Conservation (phyloP, 2,113 vertebrate species). For the Emydocephalus ijimae region DNA sequence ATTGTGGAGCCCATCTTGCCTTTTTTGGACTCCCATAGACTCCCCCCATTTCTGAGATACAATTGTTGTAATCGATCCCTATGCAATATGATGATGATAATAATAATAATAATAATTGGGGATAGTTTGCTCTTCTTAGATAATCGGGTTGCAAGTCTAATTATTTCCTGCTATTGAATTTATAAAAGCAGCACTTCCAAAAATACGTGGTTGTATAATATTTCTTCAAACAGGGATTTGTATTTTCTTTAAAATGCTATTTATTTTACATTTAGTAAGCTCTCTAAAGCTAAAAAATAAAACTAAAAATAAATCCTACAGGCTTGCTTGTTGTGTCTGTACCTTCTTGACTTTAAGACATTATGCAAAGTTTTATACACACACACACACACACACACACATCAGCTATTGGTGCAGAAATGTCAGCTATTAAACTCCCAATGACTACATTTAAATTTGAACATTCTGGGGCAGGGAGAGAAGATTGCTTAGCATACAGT, state of each 20-base stretch:
- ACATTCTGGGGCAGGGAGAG: not conserved
- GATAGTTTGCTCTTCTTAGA: not conserved
- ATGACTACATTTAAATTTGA: not conserved
- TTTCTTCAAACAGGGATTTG: not conserved
- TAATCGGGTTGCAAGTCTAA: not conserved
- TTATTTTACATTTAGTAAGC: not conserved
- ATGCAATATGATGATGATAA: not conserved
- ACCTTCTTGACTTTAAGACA: not conserved
- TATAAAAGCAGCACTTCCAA: not conserved
- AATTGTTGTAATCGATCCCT: not conserved
- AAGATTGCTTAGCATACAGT: not conserved
- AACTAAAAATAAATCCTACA: not conserved
- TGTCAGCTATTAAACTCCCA: not conserved
- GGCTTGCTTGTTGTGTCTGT: not conserved
- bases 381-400: too few relatives aligned
- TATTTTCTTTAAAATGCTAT: not conserved
- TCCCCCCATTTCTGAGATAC: not conserved
- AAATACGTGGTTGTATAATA: not conserved
- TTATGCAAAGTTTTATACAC: not conserved
- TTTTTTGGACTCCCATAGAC: not conserved
- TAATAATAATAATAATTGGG: not conserved
- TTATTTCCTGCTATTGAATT: not conserved
- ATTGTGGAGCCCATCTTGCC: not conserved
- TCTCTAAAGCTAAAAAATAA: not conserved
- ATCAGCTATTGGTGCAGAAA: too few relatives aligned